A percentile compares a stretch with the other conserved stretches of the same genome.
Evolutionary conservation across 35 echinoderm and acorn worm species (phyloP).

Genomic region (Patiria miniata): DNA sequence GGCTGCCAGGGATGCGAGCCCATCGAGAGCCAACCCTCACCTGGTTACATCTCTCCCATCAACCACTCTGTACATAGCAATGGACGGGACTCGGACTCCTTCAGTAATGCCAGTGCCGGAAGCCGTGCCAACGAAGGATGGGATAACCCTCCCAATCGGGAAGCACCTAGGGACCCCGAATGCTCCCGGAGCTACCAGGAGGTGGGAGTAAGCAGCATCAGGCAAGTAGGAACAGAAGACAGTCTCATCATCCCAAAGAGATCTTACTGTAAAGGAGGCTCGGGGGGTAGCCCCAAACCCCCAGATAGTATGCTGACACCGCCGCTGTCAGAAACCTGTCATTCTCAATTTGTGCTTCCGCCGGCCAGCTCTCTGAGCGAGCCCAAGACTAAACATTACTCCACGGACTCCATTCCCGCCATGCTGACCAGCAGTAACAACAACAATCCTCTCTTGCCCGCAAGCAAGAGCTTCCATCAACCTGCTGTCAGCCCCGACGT

Average conservation of each 20-base stretch:
- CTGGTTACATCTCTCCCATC: conserved; percentile 1
- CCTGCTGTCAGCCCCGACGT: conserved; percentile 14
- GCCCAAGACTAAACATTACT: conserved; percentile 41
- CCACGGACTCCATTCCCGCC: conserved; percentile 49
- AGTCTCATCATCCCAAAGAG: conserved; percentile 48
- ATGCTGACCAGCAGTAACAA: conserved; percentile 51
- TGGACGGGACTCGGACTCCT: conserved; percentile 7
- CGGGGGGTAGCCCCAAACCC: conserved; percentile 53
- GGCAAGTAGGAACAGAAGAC: conserved; percentile 27
- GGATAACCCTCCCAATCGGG: conserved; percentile 81
- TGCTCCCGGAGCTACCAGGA: conserved; percentile 8
- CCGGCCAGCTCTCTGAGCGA: conserved; percentile 39
- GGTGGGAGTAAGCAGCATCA: conserved; percentile 2
- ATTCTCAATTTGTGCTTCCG: conserved; percentile 57
- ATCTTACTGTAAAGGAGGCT: conserved; percentile 30
- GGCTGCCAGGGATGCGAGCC: background rate
- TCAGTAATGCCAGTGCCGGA: background rate
- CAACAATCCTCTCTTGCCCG: background rate
- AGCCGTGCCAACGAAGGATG: conserved; percentile 37
- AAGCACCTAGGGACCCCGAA: conserved; percentile 36
- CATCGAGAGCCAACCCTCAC: background rate
- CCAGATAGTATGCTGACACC: conserved; percentile 65
- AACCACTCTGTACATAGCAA: conserved; percentile 7
- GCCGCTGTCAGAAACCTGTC: conserved; percentile 64
- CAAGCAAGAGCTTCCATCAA: conserved; percentile 17